Percentiles rank a stretch among this genome's conserved stretches.
These are phyloP conservation scores for Cardiocondyla obscurior DNA, from an alignment of 1,140 invertebrate species.

Conservation along the genomic window DNA sequence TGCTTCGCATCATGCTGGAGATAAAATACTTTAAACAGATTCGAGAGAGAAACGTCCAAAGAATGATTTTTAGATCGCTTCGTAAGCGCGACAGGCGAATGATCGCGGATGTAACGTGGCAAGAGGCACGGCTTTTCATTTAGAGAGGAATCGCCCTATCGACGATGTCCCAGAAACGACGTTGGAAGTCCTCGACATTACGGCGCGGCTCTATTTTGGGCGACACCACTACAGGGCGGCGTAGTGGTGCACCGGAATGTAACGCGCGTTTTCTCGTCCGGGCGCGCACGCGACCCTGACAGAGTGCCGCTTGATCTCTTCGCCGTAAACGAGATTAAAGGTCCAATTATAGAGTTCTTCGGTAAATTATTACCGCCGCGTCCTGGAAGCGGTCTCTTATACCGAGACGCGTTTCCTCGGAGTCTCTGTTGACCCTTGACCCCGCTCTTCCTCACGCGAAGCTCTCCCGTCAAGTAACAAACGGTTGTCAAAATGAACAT, in stretches of 20 bases:
- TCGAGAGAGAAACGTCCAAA: not conserved
- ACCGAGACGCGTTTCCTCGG: not conserved
- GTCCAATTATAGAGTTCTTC: conserved; percentile 71
- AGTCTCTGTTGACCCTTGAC: conserved; percentile 19
- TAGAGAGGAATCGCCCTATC: conserved; percentile 42
- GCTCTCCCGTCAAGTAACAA: not conserved
- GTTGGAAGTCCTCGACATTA: conserved; percentile 63
- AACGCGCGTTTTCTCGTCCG: conserved; percentile 35
- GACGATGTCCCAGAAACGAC: conserved; percentile 70
- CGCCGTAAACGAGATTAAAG: conserved; percentile 70
- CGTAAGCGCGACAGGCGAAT: not conserved
- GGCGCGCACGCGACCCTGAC: conserved; percentile 68
- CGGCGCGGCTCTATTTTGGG: conserved; percentile 65
- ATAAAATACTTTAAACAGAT: no score
- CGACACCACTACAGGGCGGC: conserved; percentile 35
- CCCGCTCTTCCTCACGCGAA: not conserved
- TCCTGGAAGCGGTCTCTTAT: conserved; percentile 1
- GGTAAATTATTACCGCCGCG: conserved; percentile 59
- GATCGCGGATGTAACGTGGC: conserved; percentile 18
- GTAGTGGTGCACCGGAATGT: conserved; percentile 63
- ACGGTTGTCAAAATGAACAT: conserved; percentile 5
- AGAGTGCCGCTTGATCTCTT: conserved; percentile 71
- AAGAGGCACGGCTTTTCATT: conserved; percentile 11
- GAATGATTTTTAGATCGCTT: not conserved
- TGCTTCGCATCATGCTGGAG: not conserved